phyloP scores from a whole-genome alignment of 2,113 vertebrate genomes.

The Orientallactaga bullata region DNA sequence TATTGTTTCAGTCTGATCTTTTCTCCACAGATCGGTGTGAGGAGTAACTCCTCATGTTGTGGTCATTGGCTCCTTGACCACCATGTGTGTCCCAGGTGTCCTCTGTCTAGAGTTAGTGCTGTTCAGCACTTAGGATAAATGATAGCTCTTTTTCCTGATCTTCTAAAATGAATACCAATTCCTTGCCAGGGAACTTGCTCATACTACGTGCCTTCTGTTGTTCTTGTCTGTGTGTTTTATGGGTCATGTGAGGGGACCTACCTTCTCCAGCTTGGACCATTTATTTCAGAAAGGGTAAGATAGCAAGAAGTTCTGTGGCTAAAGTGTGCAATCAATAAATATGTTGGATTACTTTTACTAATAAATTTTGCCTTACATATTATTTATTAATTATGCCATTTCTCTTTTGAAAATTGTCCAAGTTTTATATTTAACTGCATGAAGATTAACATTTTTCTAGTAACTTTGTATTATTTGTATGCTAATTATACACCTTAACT shows the following conservation, averaged over 20 bases:
- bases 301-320: neutral
- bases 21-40: neutral
- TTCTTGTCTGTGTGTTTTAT: conserved; percentile 63
- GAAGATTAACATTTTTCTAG: conserved; percentile 21
- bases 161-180: neutral
- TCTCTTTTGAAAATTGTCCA: conserved; percentile 43
- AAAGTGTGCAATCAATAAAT: conserved; percentile 5
- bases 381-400: conserved; percentile 41
- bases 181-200: neutral
- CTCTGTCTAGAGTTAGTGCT: neutral
- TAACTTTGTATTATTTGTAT: neutral
- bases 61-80: neutral
- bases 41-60: neutral
- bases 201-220: conserved; percentile 13
- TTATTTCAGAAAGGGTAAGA: conserved; percentile 63
- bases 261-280: conserved; percentile 54
- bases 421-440: conserved; percentile 65
- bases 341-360: conserved; percentile 51
- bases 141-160: neutral
- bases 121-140: neutral
- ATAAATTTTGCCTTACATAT: neutral
- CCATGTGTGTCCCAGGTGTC: neutral
- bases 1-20: neutral
- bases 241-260: conserved; percentile 36
- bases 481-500: conserved; percentile 72